Evolutionary conservation across 2,888 invertebrate species (phyloP).

Genomic region (Volucella bombylans): DNA sequence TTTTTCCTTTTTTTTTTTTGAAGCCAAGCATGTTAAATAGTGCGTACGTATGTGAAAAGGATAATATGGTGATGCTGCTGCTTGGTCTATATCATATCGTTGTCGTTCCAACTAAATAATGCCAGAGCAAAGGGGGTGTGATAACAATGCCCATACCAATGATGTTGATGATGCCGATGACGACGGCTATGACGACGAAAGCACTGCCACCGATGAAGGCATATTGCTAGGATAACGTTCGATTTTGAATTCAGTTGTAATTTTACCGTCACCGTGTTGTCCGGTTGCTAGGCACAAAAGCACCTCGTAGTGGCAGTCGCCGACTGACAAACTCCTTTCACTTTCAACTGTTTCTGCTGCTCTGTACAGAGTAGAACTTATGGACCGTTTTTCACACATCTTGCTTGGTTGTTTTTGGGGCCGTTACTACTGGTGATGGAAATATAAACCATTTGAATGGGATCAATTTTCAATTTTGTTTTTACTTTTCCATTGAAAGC

Average conservation of each 20-base stretch:
- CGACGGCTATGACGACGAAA: slow-evolving; percentile 55
- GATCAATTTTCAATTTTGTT: slow-evolving; percentile 75
- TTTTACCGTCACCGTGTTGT: slow-evolving; percentile 83
- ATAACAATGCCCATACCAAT: slow-evolving; percentile 40
- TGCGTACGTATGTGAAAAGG: slow-evolving; percentile 60
- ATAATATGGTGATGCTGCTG: slow-evolving; percentile 50
- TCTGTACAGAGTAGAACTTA: slow-evolving; percentile 50
- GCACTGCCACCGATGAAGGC: slow-evolving; percentile 77
- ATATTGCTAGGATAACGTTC: slow-evolving; percentile 83
- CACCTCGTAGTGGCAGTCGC: slow-evolving; percentile 66
- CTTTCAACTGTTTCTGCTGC: slow-evolving; percentile 71
- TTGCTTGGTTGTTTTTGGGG: slow-evolving; percentile 49
- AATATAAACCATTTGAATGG: slow-evolving; percentile 75
- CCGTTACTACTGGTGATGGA: slow-evolving; percentile 72
- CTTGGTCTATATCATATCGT: slow-evolving; percentile 31
- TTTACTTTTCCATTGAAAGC: slow-evolving; percentile 62
- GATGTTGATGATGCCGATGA: slow-evolving; percentile 44
- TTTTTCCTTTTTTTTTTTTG: slow-evolving; percentile 17
- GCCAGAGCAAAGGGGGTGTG: slow-evolving; percentile 33
- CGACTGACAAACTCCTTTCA: slow-evolving; percentile 75
- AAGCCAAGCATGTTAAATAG: slow-evolving; percentile 29
- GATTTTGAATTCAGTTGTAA: slow-evolving; percentile 83
- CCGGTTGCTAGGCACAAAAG: slow-evolving; percentile 81
- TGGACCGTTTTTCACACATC: slow-evolving; percentile 66
- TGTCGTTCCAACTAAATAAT: slow-evolving; percentile 2